Percentiles rank a stretch among this genome's conserved stretches.
Evolutionary conservation across 2,888 invertebrate genomes (phyloP).

Genomic region (Stratiomys singularior): DNA sequence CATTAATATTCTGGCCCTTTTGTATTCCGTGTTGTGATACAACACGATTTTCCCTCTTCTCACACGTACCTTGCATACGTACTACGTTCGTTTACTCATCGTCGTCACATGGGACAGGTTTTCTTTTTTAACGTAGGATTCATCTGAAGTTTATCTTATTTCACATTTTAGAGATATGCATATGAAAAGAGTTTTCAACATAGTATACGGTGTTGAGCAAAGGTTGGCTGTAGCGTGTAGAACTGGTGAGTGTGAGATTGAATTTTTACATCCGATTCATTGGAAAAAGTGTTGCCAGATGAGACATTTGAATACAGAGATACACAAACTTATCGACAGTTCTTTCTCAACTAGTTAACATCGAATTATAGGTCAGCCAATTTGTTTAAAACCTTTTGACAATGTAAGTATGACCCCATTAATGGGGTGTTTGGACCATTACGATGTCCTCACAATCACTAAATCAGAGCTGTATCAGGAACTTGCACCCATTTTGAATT

Average conservation of each 20-base stretch:
- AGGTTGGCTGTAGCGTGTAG: not conserved
- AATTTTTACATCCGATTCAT: not conserved
- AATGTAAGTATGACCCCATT: no score
- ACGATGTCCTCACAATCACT: no score
- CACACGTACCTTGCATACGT: not conserved
- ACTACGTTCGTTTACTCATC: not conserved
- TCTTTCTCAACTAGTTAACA: no score
- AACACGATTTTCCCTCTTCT: not conserved
- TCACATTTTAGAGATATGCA: slow-evolving; percentile 19
- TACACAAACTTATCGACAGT: no score
- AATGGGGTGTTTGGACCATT: no score
- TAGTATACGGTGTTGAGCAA: not conserved
- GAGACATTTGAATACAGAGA: no score
- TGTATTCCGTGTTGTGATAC: not conserved
- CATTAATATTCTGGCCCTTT: no score
- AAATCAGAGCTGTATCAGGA: no score
- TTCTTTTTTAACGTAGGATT: not conserved
- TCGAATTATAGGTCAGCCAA: no score
- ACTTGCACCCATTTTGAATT: no score
- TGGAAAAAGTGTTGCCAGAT: no score
- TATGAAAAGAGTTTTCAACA: slow-evolving; percentile 11
- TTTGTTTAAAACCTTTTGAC: no score
- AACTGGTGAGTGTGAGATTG: not conserved
- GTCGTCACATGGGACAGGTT: slow-evolving; percentile 10
- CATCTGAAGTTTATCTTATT: slow-evolving; percentile 15